Base-by-base conservation (phyloP, 2,797 vertebrate species). In the Molossus alvarezi region DNA sequence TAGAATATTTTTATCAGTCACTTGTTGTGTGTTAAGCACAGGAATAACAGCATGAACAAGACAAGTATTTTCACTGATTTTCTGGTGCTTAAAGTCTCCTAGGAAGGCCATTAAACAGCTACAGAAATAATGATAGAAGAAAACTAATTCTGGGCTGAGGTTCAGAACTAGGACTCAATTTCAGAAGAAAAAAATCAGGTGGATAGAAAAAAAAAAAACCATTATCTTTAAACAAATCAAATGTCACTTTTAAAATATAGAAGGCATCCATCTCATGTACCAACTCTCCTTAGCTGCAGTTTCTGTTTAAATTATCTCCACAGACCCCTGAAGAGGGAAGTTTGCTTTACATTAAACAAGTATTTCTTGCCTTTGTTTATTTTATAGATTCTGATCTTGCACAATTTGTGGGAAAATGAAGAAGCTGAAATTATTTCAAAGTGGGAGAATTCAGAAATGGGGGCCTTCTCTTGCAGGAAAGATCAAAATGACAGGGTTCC, bases 321-420 rank as follows among this genome's bases (percentile, higher is more conserved):
- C 4, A 14, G 93, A 64, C 25, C 84, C 83, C 51, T 58, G 45
- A 93, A 96, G 82, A 73, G 27, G 13, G 76, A 82, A 65, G 20
- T 58, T 79, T 75, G 15, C 20, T 29, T 58, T 75, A 20, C 21
- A 37, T 84, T 45, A 65, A 96, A 83, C 64, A 88, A 27, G 9
- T 45, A 67, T 73, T 51, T n/a, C 37, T 51, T 25, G 13, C 57
- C 18, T 79, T 0, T 0, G 25, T 17, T 77, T 85, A 3, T 76
- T 88, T 95, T 62, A 20, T 60, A 86, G 55, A 45, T 64, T 33
- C 23, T 76, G 33, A 80, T 25, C 21, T 53, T n/a, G 55, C 45
- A 57, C 37, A 51, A 72, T 92, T 90, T 71, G 29, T 81, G 33
- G 20, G 25, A 51, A 76, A 76, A 51, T 23, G 13, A 33, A 62